A percentile compares a stretch with the other conserved stretches of the same genome.
Conservation (phyloP, 2,113 vertebrate genomes). For the Lanius ludovicianus region DNA sequence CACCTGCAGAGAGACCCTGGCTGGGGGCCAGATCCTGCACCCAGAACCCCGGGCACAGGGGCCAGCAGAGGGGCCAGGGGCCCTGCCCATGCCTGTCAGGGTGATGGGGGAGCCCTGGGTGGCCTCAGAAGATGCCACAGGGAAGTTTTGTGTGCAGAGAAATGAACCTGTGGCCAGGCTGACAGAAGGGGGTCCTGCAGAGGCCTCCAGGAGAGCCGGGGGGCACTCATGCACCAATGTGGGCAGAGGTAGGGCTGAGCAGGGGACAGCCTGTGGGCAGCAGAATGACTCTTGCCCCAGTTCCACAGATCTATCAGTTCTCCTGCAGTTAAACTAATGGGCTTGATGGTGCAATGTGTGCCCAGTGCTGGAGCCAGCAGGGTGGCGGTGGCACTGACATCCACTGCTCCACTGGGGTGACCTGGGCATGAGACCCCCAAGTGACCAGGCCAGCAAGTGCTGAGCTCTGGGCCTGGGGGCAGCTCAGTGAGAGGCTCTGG, state of each 20-base stretch:
- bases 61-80: background rate
- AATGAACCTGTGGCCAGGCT: background rate
- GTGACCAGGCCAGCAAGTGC: rapidly evolving
- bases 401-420: rapidly evolving
- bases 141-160: background rate
- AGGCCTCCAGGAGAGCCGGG: background rate
- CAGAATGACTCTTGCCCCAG: rapidly evolving
- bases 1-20: background rate
- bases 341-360: rapidly evolving
- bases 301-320: rapidly evolving
- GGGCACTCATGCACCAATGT: rapidly evolving
- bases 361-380: rapidly evolving
- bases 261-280: rapidly evolving
- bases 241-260: background rate
- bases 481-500: background rate
- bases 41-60: rapidly evolving
- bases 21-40: background rate
- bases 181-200: background rate
- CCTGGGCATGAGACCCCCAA: background rate
- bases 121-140: background rate
- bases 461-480: background rate
- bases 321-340: too few species aligned
- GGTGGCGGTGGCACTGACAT: background rate
- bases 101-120: background rate
- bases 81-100: background rate